Evolutionary conservation across 2,113 vertebrate species (phyloP).

Genomic region (Pelecanus crispus): DNA sequence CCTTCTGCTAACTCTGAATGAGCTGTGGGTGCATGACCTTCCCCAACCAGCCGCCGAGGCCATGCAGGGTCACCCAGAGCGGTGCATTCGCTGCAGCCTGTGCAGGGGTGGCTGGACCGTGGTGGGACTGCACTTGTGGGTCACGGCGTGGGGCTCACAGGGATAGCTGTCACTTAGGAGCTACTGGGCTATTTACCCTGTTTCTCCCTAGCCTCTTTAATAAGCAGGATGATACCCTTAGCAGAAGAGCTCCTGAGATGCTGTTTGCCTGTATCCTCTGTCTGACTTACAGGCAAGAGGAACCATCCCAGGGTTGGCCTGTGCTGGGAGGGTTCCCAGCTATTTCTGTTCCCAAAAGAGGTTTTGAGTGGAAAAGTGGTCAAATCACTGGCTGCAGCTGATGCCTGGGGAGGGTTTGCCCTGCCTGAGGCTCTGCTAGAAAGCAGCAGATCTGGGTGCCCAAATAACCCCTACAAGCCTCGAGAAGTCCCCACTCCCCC

Average conservation of each 20-base stretch:
- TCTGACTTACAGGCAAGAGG: neutral
- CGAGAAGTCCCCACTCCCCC: neutral
- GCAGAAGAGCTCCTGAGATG: neutral
- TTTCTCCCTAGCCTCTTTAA: neutral
- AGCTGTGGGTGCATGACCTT: neutral
- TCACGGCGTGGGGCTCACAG: neutral
- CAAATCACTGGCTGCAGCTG: neutral
- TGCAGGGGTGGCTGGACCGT: neutral
- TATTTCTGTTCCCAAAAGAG: neutral
- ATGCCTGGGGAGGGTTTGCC: neutral
- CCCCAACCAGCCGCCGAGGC: accelerated
- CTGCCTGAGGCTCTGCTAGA: neutral
- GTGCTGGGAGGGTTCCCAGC: neutral
- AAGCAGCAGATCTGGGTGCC: neutral
- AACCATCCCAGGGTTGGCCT: neutral
- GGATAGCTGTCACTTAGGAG: neutral
- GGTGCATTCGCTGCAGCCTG: accelerated
- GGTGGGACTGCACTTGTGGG: neutral
- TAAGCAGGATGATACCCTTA: neutral
- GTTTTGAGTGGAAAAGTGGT: neutral
- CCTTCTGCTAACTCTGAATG: neutral
- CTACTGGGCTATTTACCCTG: accelerated
- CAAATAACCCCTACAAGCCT: neutral
- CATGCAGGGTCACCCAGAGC: neutral
- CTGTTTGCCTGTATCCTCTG: neutral